These are phyloP conservation scores for Tetraodon nigroviridis DNA, from an alignment of 2,113 vertebrate genomes.

Conservation along the genomic window DNA sequence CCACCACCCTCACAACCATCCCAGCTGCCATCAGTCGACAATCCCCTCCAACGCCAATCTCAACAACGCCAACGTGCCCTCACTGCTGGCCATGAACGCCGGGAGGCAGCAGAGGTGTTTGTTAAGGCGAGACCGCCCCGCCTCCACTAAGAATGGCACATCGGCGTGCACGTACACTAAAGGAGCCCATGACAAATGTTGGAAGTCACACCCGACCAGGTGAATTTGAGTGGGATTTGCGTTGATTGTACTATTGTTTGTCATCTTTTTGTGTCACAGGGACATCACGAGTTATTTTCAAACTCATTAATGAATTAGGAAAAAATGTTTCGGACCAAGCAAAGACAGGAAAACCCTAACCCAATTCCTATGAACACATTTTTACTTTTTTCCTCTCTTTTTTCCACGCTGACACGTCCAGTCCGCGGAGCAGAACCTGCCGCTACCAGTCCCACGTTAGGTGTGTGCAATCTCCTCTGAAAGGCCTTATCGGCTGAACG, in stretches of 20 bases:
- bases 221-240: constrained; percentile 46
- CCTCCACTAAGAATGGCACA: constrained; percentile 70
- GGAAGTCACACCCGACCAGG: constrained; percentile 84
- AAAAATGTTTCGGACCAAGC: too few relatives aligned
- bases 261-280: too few relatives aligned
- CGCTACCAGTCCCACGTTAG: constrained; percentile 93
- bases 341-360: too few relatives aligned
- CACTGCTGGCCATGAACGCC: constrained; percentile 78
- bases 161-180: constrained; percentile 46
- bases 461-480: constrained; percentile 70
- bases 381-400: background rate
- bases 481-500: too few relatives aligned
- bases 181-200: constrained; percentile 67
- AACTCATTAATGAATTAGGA: too few relatives aligned
- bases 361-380: too few relatives aligned
- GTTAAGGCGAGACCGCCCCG: constrained; percentile 57
- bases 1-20: constrained; percentile 78
- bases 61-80: constrained; percentile 94
- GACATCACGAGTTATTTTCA: too few relatives aligned
- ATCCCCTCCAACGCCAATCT: constrained; percentile 93
- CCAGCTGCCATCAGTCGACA: constrained; percentile 80
- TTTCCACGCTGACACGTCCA: constrained; percentile 21
- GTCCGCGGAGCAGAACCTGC: constrained; percentile 80
- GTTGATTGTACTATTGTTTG: too few relatives aligned
- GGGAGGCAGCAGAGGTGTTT: constrained; percentile 72